These are phyloP conservation scores for Poecilia wingei DNA, from an alignment of 2,797 vertebrate species.

Conservation along the genomic window DNA sequence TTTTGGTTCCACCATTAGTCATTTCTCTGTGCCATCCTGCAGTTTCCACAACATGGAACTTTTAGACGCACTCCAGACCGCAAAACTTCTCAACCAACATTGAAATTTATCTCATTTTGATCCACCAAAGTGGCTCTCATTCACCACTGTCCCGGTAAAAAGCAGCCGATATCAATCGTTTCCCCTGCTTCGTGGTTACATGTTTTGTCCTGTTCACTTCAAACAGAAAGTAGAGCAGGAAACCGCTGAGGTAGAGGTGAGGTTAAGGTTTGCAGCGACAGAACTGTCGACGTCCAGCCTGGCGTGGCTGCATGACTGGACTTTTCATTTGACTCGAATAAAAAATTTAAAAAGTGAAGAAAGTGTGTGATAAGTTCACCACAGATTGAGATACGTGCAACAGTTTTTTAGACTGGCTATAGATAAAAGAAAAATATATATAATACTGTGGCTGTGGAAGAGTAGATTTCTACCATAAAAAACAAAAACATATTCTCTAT, in stretches of 20 bases:
- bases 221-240: background rate
- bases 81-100: too few relatives aligned
- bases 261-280: background rate
- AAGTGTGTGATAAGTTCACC: background rate
- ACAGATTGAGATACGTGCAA: background rate
- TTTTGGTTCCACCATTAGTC: slow-evolving; percentile 21
- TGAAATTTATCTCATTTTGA: background rate
- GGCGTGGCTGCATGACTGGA: background rate
- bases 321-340: background rate
- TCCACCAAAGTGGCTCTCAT: background rate
- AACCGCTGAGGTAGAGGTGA: background rate
- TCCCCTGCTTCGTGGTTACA: background rate
- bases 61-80: background rate
- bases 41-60: background rate
- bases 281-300: background rate
- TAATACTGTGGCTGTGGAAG: background rate
- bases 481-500: background rate
- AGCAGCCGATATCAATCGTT: background rate
- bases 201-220: background rate
- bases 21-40: background rate
- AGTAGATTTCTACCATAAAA: background rate
- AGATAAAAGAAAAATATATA: background rate
- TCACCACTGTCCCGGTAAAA: background rate
- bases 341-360: background rate
- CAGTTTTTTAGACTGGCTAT: background rate